phyloP scores from a whole-genome alignment of 2,888 invertebrate species.

The Mesorhabditis sp. region DNA sequence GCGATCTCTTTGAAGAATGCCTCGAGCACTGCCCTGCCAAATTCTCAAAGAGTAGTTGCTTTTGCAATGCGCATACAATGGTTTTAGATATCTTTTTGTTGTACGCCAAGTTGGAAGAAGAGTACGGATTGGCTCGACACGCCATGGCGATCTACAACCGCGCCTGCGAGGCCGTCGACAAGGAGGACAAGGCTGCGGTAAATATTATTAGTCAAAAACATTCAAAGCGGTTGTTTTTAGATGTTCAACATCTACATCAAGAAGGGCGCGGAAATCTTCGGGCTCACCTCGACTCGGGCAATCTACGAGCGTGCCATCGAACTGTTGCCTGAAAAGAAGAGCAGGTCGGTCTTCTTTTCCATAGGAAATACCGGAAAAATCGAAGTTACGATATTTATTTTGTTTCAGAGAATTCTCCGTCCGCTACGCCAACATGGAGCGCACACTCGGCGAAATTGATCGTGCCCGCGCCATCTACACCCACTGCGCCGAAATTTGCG shows the following conservation, averaged over 20 bases:
- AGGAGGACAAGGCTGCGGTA: slow-evolving; percentile 86
- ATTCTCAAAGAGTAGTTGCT: slow-evolving; percentile 74
- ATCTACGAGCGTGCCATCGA: slow-evolving; percentile 98
- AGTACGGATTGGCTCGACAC: slow-evolving; percentile 91
- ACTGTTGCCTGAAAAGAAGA: slow-evolving; percentile 80
- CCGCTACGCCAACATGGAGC: slow-evolving; percentile 94
- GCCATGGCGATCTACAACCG: slow-evolving; percentile 99
- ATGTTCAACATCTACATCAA: slow-evolving; percentile 98
- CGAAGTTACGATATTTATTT: slow-evolving; percentile 2
- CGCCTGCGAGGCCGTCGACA: slow-evolving; percentile 84
- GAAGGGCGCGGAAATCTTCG: slow-evolving; percentile 94
- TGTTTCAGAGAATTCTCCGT: slow-evolving; percentile 84
- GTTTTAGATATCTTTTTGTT: slow-evolving; percentile 74
- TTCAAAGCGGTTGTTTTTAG: slow-evolving; percentile 58
- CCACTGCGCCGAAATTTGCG: slow-evolving; percentile 97
- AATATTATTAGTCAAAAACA: not conserved
- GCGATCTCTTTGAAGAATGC: slow-evolving; percentile 98
- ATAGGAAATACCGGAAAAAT: not conserved
- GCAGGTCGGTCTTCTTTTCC: slow-evolving; percentile 61
- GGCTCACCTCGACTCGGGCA: slow-evolving; percentile 88
- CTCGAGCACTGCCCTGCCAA: slow-evolving; percentile 92
- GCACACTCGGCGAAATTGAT: slow-evolving; percentile 94
- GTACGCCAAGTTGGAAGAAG: slow-evolving; percentile 96
- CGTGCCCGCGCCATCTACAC: slow-evolving; percentile 92
- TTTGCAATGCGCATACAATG: not conserved